Base-by-base conservation (phyloP, 1,140 invertebrate genomes). In the Acarapis woodi region DNA sequence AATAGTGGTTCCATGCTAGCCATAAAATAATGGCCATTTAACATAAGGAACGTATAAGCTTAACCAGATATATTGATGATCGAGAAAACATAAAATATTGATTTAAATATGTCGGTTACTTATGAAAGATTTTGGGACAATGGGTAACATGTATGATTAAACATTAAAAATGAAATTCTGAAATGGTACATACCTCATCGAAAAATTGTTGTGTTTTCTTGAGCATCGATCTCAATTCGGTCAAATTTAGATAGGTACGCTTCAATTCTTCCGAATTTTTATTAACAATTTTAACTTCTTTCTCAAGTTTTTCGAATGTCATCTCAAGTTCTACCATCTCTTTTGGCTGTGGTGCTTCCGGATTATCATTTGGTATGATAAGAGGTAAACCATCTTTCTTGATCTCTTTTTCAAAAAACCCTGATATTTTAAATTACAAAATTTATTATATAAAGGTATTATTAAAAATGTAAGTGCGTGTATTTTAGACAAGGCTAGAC, bases 281-380 rank as follows among this genome's bases (percentile, higher is more conserved):
- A 48, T 65, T 65, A 1, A 65, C 58, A 46, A 59, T 58, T 28
- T 55, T 42, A 12, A 60, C 39, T 45, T 60, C 58, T 47, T 54
- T 54, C 44, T 59, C 57, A 3, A 59, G 37, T 38, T 61, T 60
- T 41, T 58, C 58, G 43, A 59, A 58, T 20, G 52, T 60, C 19
- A 54, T 54, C 55, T 90, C 83, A 41, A 93, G 61, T 57, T 93
- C 77, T 47, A 90, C 90, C 56, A 94, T 93, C 59, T 90, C 87
- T 41, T 83, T 66, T 5, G 88, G 83, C 52, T 80, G 83, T 4
- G 88, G 88, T 8, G 87, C 87, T 47, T 80, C 87, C 36, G 79
- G 67, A 46, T 88, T 80, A 44, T 70, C 88, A 1, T 83, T 85
- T 39, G 78, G 71, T 40, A 83, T 75, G 3, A 73, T 63, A 73